Base-by-base conservation (phyloP, 53 echinoderm and acorn worm species). In the Echinarachnius parma region DNA sequence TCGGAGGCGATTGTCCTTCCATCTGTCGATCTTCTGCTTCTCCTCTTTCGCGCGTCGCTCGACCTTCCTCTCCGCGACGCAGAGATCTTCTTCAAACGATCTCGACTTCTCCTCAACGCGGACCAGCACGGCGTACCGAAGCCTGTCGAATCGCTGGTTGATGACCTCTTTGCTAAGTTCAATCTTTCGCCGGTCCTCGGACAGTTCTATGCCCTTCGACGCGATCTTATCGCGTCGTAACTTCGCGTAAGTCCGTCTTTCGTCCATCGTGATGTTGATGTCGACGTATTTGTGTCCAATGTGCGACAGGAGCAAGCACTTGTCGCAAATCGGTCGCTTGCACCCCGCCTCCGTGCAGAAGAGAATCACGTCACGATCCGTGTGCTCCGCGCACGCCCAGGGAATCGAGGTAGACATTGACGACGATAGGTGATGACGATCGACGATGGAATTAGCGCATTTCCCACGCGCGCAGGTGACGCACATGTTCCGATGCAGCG, bases 91-190 rank as follows among this genome's bases (percentile, higher is more conserved):
- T 0, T 55, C 39, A 21, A 72, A 13, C 16, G 9, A n/a, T 36
- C 74, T 55, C 39, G 74, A 72, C 28, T 54, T 37, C 25, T 72
- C 74, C 56, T 72, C 56, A 16, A 56, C 57, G 57, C 74, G 55
- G 56, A 54, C 74, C 16, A 72, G 74, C 9, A 72, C 44, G 2
- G 57, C 57, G 58, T 25, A 56, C 27, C 24, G n/a, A 11, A 72
- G 15, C 18, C 57, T 34, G 15, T 56, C 55, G 13, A 72, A 36
- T 4, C 74, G 57, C 16, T 56, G 56, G 24, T 35, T 72, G 27
- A 72, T 57, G 0, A 19, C 27, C 0, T 72, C 57, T 4, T 7
- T 28, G 20, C 74, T 56, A 5, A 39, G 39, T 2, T 72, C 74
- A 21, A 72, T 55, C 16, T 44, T 23, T 10, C 58, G 57, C 36